Evolutionary conservation across 37 sponge, comb jelly and placozoan genomes (phyloP), one percentile per base, ranked within the genome.

Genomic region (Halisarca cf. caerulea): DNA sequence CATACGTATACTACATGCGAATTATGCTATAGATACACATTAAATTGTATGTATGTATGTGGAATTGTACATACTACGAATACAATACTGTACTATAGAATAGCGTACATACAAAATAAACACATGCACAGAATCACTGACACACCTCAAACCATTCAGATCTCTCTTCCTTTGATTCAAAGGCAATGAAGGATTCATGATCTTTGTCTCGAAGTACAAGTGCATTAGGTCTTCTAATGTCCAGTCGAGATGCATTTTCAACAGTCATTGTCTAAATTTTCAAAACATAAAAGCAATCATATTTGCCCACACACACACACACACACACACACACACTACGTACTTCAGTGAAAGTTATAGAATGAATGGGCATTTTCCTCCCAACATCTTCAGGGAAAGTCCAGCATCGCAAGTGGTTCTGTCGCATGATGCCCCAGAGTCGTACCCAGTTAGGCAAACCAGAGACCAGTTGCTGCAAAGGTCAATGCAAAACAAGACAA

Each of bases 341-440:
- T 79, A 95, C 95, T 80, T 92, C 66, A 9, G 95, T 85, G 25
- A 95, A 82, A 14, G 84, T 79, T 25, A 95, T 69, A 58, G 60
- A 68, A 57, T 89, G 53, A 0, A 72, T 58, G 8, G 94, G 93
- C 91, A 88, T 88, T 42, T 88, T 93, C 81, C 72, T 89, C 3
- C 95, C 96, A 23, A 95, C 94, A 37, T 97, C 97, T 61, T 97
- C 97, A n/a, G 97, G 95, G 34, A 59, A 87, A 3, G 57, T 71
- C 97, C 97, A 97, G 69, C 92, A 94, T 33, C 92, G 78, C 61
- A 97, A 36, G 60, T 87, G 84, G 57, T 92, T 86, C 86, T 95
- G 97, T 82, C 93, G 79, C 87, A 97, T 37, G n/a, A 92, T 90
- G 83, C 93, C 92, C 97, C 97, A 97, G 55, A 87, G 69, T n/a